Conservation (phyloP, 2,797 vertebrate species). For the Chelon labrosus region DNA sequence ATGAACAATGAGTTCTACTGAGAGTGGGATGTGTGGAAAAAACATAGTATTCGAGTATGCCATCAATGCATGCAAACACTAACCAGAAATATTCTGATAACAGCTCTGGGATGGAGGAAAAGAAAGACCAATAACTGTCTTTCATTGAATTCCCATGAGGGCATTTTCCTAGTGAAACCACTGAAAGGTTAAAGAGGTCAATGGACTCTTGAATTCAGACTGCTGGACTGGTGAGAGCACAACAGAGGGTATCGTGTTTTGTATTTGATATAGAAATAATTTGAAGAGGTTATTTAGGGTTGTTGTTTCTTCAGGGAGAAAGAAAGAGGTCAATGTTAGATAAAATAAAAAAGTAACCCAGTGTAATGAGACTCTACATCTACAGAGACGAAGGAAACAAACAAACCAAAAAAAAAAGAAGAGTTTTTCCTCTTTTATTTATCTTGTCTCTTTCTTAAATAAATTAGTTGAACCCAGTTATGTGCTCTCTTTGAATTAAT, state of each 20-base stretch:
- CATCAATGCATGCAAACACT: neutral
- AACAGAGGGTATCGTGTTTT: neutral
- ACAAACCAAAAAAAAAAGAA: no score
- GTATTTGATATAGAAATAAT: constrained; percentile 2
- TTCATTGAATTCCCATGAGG: constrained; percentile 10
- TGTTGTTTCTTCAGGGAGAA: neutral
- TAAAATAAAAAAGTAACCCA: neutral
- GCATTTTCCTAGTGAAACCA: constrained; percentile 4
- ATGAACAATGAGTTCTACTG: constrained; percentile 41
- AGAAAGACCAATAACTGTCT: neutral
- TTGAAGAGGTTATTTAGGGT: neutral
- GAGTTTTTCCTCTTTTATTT: constrained; percentile 8
- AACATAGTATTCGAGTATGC: no score
- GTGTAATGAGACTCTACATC: neutral
- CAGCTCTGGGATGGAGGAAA: neutral
- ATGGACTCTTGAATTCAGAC: constrained; percentile 10
- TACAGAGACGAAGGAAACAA: constrained; percentile 3
- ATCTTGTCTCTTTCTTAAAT: neutral
- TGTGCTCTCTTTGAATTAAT: constrained; percentile 19
- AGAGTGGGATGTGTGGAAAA: no score
- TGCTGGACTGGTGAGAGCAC: constrained; percentile 6
- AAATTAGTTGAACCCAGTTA: neutral
- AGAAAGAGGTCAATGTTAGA: constrained; percentile 12
- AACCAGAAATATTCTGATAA: constrained; percentile 10
- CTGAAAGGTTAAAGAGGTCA: constrained; percentile 25